Evolutionary conservation across 2,888 invertebrate species (phyloP), one percentile per base, ranked within the genome.

Genomic region (Papilio elwesi): DNA sequence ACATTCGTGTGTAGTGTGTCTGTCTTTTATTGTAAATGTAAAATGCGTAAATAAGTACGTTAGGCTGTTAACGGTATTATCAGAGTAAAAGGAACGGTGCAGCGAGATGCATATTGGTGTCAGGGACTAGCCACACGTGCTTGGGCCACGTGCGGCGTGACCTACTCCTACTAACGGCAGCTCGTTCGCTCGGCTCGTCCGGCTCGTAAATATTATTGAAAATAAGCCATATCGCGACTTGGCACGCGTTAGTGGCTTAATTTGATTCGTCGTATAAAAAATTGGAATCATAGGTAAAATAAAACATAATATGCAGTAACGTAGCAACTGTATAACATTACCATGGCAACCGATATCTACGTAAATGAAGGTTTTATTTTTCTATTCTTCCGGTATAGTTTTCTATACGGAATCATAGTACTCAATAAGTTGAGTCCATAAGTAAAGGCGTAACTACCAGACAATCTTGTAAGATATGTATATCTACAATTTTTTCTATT

Each of bases 71-170:
- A 71, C 71, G 16, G 57, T 66, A 63, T 47, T 11, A 47, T 62
- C n/a, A 38, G 52, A 62, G 71, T 67, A 71, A 71, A 71, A 67
- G 62, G 71, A 51, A 43, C 62, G 51, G 48, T 71, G 71, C 71
- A 71, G 66, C 51, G 26, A 36, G 65, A 71, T 71, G 71, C 71
- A 71, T 67, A 71, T 71, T 67, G 57, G 67, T 71, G 71, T 71
- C 71, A 71, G 66, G 71, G 71, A 16, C 71, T 67, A 15, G 52
- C 13, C 59, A 67, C 71, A 67, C 71, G 71, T 71, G 71, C 49
- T 26, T 2, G n/a, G 9, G 67, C 66, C 71, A 71, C 67, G 71
- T 71, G 71, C 71, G 67, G 12, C 15, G 12, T 57, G 71, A 71
- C 71, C 71, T 59, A 71, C 59, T 71, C 66, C 71, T 59, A 67